A percentile compares a stretch with the other conserved stretches of the same genome.
Conservation (phyloP, 2,797 vertebrate species). For the Acipenser transmontanus region DNA sequence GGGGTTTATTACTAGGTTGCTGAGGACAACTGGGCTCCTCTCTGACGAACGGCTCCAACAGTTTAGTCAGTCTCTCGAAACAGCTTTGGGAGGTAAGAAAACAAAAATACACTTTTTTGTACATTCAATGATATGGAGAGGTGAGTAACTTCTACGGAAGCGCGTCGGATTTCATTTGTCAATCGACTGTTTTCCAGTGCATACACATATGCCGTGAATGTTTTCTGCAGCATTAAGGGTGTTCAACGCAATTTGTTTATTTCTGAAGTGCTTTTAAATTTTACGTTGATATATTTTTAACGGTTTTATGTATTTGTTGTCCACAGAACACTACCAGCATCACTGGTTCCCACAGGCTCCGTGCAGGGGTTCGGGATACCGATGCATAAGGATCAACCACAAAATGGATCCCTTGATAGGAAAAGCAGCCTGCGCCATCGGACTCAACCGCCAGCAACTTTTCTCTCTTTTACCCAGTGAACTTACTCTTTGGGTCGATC, state of each 20-base stretch:
- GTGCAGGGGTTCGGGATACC: conserved; percentile 61
- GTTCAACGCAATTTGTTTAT: background rate
- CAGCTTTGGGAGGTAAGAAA: conserved; percentile 42
- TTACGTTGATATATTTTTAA: background rate
- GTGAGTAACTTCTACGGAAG: background rate
- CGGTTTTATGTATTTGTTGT: conserved; percentile 19
- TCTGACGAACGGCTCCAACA: conserved; percentile 53
- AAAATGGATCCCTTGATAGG: conserved; percentile 66
- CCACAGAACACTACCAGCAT: conserved; percentile 56
- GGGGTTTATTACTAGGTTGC: conserved; percentile 54
- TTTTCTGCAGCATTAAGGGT: background rate
- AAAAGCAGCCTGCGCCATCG: conserved; percentile 52
- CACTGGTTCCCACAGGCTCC: conserved; percentile 65
- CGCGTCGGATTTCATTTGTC: background rate
- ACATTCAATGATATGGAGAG: background rate
- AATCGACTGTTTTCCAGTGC: background rate
- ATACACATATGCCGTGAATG: no score
- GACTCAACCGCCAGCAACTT: conserved; percentile 54
- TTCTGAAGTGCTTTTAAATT: background rate
- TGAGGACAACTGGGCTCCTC: conserved; percentile 49
- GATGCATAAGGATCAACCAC: conserved; percentile 67
- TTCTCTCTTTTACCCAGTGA: conserved; percentile 63
- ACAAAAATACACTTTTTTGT: background rate
- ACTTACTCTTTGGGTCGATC: conserved; percentile 66
- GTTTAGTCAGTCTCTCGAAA: conserved; percentile 56